Conservation (phyloP, 2,797 vertebrate genomes). For the Lepilemur ruficaudatus region DNA sequence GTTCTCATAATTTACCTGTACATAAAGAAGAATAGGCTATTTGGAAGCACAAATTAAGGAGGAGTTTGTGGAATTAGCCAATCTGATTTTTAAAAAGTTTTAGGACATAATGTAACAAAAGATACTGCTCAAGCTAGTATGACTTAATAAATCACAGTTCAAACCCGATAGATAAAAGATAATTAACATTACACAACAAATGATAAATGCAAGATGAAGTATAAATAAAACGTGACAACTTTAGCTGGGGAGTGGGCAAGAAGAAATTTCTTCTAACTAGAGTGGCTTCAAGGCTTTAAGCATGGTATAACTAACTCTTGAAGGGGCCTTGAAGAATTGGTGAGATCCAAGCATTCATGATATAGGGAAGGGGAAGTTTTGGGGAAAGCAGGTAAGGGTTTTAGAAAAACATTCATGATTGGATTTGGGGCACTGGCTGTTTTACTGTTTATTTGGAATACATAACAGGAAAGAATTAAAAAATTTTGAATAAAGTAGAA, state of each 20-base stretch:
- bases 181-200: not conserved
- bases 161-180: conserved; percentile 12
- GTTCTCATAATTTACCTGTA: not conserved
- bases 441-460: not conserved
- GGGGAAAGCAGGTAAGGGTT: not conserved
- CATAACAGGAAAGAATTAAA: not conserved
- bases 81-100: not conserved
- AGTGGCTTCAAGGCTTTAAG: not conserved
- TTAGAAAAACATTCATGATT: not conserved
- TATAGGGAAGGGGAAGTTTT: not conserved
- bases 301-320: not conserved
- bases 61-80: not conserved
- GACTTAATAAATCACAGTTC: conserved; percentile 25
- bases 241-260: fast-evolving
- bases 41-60: conserved; percentile 43
- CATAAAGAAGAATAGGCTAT: not conserved
- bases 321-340: not conserved
- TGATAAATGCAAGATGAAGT: not conserved
- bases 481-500: conserved; percentile 1
- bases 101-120: not conserved
- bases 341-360: not conserved
- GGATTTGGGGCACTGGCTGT: not conserved
- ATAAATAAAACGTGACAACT: not conserved
- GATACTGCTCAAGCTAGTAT: conserved; percentile 12
- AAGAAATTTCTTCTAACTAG: not conserved